Evolutionary conservation across 2,797 vertebrate genomes (phyloP).

Genomic region (Melanotaenia boesemani): DNA sequence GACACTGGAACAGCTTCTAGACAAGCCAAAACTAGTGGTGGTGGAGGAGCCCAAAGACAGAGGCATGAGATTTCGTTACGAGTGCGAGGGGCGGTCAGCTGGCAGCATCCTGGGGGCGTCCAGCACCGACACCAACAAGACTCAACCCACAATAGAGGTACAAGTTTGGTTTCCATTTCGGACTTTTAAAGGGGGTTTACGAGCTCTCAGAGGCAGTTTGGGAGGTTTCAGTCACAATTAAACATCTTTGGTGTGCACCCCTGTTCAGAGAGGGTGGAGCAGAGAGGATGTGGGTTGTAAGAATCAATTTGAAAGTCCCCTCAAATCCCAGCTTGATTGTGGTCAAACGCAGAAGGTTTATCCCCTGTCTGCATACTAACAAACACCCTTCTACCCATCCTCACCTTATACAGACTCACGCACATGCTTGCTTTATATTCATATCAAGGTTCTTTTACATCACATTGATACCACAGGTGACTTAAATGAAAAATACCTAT

Average conservation of each 20-base stretch:
- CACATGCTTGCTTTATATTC: neutral
- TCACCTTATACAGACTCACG: neutral
- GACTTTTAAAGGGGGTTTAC: constrained; percentile 39
- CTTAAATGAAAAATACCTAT: neutral
- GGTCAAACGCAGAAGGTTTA: constrained; percentile 49
- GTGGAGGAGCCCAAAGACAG: constrained; percentile 94
- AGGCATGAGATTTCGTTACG: constrained; percentile 96
- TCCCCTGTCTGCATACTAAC: constrained; percentile 11
- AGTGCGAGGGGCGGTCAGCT: constrained; percentile 93
- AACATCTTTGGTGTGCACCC: constrained; percentile 35
- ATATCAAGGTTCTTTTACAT: neutral
- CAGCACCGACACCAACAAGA: constrained; percentile 90
- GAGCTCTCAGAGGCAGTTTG: neutral
- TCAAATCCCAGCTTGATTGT: constrained; percentile 49
- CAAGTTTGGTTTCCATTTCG: constrained; percentile 4
- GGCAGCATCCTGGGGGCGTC: constrained; percentile 93
- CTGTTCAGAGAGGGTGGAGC: constrained; percentile 6
- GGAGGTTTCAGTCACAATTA: constrained; percentile 43
- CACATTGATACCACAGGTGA: neutral
- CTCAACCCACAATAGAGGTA: constrained; percentile 89
- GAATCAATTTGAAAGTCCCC: constrained; percentile 71
- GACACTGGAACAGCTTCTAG: constrained; percentile 79
- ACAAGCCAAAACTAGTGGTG: constrained; percentile 86
- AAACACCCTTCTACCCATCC: neutral
- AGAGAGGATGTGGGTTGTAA: constrained; percentile 48